phyloP scores from a whole-genome alignment of 2,888 invertebrate species.

The Drosophila borborema region DNA sequence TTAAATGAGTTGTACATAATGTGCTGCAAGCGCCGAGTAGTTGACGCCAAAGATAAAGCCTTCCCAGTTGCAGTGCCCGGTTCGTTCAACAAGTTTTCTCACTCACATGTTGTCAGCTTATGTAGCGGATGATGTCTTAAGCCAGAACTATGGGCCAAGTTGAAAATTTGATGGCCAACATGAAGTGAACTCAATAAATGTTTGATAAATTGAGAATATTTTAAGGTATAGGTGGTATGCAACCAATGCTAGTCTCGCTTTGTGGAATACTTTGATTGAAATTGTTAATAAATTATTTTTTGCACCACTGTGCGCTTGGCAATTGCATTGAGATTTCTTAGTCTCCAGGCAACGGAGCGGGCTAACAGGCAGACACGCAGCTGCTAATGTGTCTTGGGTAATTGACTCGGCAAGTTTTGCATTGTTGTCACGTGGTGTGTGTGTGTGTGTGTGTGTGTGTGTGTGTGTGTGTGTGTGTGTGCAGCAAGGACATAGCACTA shows the following conservation, averaged over 20 bases:
- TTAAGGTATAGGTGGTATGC: background rate
- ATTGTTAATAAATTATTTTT: background rate
- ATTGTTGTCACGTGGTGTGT: constrained; percentile 74
- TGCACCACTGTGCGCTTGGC: constrained; percentile 33
- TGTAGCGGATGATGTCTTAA: constrained; percentile 38
- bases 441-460: constrained; percentile 18
- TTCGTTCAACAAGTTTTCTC: constrained; percentile 73
- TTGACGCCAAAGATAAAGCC: constrained; percentile 49
- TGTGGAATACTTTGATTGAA: background rate
- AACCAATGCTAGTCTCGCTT: background rate
- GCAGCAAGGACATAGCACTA: constrained; percentile 10
- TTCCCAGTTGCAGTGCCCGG: constrained; percentile 14
- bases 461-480: constrained; percentile 31
- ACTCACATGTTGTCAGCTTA: constrained; percentile 70
- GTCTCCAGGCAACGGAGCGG: constrained; percentile 35
- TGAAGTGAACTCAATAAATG: background rate
- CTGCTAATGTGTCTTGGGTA: constrained; percentile 80
- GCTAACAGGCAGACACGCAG: constrained; percentile 49
- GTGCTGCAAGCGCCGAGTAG: constrained; percentile 55
- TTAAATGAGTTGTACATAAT: constrained; percentile 75
- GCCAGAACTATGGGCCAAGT: constrained; percentile 36
- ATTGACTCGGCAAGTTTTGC: constrained; percentile 75
- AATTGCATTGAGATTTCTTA: constrained; percentile 70
- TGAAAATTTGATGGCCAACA: background rate
- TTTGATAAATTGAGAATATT: background rate